Conservation (phyloP, 2,113 vertebrate genomes). For the Etheostoma cragini region DNA sequence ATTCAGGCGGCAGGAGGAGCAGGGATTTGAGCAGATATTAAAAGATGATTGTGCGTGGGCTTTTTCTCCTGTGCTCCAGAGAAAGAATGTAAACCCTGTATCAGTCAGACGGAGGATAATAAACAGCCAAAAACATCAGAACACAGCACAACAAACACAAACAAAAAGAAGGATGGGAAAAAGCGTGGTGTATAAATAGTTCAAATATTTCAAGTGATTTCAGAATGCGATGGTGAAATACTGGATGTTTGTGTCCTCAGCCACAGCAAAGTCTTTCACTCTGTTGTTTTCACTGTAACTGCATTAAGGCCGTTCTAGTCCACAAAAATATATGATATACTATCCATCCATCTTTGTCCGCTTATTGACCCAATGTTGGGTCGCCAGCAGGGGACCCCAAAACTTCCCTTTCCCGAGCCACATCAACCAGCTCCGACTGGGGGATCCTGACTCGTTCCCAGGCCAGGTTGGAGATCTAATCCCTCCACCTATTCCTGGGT, state of each 20-base stretch:
- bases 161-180: slow-evolving; percentile 63
- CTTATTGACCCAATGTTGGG: too few species aligned
- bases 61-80: slow-evolving; percentile 68
- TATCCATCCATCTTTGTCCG: too few species aligned
- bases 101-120: slow-evolving; percentile 80
- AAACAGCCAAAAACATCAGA: slow-evolving; percentile 76
- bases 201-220: slow-evolving; percentile 83
- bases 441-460: too few species aligned
- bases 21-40: slow-evolving; percentile 83
- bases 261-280: slow-evolving; percentile 36
- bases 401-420: too few species aligned
- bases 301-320: slow-evolving; percentile 24
- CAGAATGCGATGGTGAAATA: slow-evolving; percentile 80
- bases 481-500: too few species aligned
- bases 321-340: not conserved
- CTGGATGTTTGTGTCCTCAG: slow-evolving; percentile 76
- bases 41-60: slow-evolving; percentile 84
- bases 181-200: slow-evolving; percentile 76
- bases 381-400: too few species aligned
- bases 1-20: slow-evolving; percentile 71
- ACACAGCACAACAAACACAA: slow-evolving; percentile 71
- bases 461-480: too few species aligned
- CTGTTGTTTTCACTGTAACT: slow-evolving; percentile 49
- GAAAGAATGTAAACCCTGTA: slow-evolving; percentile 79
- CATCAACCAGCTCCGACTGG: too few species aligned